Base-by-base conservation (phyloP, 2,888 invertebrate genomes). In the Xanthia togata region DNA sequence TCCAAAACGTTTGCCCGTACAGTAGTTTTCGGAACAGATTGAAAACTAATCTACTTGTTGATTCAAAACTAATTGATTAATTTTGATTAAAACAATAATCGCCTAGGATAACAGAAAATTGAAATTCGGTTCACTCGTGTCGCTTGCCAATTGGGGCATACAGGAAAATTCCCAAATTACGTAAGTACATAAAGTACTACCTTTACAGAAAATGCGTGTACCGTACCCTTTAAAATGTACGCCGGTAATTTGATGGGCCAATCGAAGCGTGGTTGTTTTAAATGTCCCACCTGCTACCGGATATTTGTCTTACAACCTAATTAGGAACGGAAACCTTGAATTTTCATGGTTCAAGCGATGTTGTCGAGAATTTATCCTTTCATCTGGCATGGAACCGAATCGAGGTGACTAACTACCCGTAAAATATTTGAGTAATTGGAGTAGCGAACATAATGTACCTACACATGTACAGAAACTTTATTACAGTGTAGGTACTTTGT, bases 291-390 rank as follows among this genome's bases (percentile, higher is more conserved):
- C 89, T 86, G 88, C 75, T 73, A 44, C 62, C 62, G 83, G 85
- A 75, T 91, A 90, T 92, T 92, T 92, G 89, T 91, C 88, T 92
- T 90, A 85, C 84, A 86, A 86, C 84, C 90, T 92, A 92, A 93
- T 93, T 93, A 92, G 84, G 77, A 87, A 80, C 69, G 85, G 79
- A 75, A 88, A 79, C 88, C 85, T 90, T 88, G 87, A 88, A 90
- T 90, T 90, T 90, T 89, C 90, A 87, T 87, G 89, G 81, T 87
- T 87, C 78, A 77, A 73, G 68, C 26, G 35, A 35, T 78, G 60
- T 79, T 81, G 41, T 44, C 38, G 65, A 70, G 57, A 67, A 68
- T 69, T 50, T 35, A 73, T 53, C 76, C 75, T 87, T 80, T 81
- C 79, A 81, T 83, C 72, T 83, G 63, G 12, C 72, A 57, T 55